Evolutionary conservation across 1,140 invertebrate species (phyloP).

Genomic region (Ceratosolen solmsi): DNA sequence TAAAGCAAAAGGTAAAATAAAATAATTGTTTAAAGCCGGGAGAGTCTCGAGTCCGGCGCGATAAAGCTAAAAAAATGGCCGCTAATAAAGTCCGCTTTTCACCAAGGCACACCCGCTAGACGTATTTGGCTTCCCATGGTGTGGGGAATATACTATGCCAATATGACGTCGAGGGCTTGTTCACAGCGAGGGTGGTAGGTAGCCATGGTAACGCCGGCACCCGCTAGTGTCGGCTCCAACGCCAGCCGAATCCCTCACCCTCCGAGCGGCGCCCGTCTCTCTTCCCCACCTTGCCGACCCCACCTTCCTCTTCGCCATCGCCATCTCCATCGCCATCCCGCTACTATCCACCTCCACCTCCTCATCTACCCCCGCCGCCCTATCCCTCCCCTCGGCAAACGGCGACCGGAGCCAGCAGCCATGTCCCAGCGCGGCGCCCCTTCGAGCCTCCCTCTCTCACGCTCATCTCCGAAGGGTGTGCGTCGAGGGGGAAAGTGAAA

Average conservation of each 20-base stretch:
- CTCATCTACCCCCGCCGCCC: no score
- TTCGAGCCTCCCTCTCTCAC: no score
- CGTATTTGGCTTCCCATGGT: slow-evolving; percentile 69
- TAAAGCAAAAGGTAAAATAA: no score
- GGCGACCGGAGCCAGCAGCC: no score
- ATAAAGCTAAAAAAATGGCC: slow-evolving; percentile 34
- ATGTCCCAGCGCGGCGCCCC: no score
- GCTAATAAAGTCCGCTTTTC: slow-evolving; percentile 43
- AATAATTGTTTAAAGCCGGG: no score
- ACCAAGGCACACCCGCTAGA: slow-evolving; percentile 68
- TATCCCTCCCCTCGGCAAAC: no score
- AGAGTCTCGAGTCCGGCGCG: neutral
- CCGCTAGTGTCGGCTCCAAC: slow-evolving; percentile 77
- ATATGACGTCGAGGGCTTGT: slow-evolving; percentile 74
- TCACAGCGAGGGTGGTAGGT: slow-evolving; percentile 75
- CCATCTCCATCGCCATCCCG: no score
- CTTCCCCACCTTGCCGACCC: slow-evolving; percentile 45
- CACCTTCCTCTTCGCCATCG: slow-evolving; percentile 49
- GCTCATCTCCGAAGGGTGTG: no score
- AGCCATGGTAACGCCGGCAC: slow-evolving; percentile 77
- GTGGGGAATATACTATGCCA: slow-evolving; percentile 73
- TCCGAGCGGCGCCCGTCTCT: slow-evolving; percentile 49
- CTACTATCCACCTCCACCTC: no score
- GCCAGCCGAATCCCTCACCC: slow-evolving; percentile 70
- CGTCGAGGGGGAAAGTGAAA: no score